Conservation (phyloP, 2,888 invertebrate genomes). For the Sylvicola cinctus region DNA sequence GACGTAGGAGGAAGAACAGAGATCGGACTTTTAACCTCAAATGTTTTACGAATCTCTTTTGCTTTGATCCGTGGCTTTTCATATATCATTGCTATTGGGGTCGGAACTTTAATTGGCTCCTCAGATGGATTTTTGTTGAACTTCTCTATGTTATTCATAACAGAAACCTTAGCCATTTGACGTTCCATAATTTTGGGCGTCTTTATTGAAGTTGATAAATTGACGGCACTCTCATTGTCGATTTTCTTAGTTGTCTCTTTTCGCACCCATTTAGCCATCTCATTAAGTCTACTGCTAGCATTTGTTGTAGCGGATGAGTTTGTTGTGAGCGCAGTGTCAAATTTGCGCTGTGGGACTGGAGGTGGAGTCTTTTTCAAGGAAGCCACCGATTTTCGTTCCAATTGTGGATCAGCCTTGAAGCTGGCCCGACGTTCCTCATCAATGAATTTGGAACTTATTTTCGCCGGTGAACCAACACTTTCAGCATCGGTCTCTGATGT, state of each 20-base stretch:
- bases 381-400: conserved; percentile 7
- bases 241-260: conserved; percentile 15
- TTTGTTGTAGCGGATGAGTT: conserved; percentile 9
- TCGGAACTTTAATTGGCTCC: background rate
- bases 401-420: conserved; percentile 16
- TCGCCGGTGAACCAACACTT: conserved; percentile 20
- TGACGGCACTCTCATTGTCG: background rate
- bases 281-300: conserved; percentile 8
- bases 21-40: conserved; percentile 11
- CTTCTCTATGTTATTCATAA: conserved; percentile 1
- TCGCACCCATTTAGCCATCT: conserved; percentile 18
- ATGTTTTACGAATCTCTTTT: conserved; percentile 21
- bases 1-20: too few species aligned
- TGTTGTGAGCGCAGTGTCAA: background rate
- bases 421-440: conserved; percentile 26
- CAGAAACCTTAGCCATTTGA: background rate
- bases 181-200: background rate
- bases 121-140: background rate
- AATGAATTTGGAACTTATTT: conserved; percentile 26
- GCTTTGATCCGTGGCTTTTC: too few species aligned
- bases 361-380: conserved; percentile 3
- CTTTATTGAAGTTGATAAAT: background rate
- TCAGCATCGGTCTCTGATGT: conserved; percentile 26
- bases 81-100: background rate
- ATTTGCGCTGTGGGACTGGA: conserved; percentile 1